Conservation (phyloP, 1,140 invertebrate genomes). For the Aricia agestis region DNA sequence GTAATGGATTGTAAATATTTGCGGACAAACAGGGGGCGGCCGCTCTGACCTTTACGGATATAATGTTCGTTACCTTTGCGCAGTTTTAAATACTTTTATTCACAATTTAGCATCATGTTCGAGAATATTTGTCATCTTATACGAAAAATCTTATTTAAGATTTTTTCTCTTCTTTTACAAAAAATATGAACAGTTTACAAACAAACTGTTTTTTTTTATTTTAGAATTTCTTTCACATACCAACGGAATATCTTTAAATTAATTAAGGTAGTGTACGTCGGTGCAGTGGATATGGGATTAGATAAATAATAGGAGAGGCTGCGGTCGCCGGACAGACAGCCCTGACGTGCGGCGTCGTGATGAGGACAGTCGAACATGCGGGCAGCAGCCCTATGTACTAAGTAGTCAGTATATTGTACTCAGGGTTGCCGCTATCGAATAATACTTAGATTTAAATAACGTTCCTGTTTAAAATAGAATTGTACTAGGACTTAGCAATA, state of each 20-base stretch:
- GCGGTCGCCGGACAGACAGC: neutral
- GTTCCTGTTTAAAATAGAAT: no score
- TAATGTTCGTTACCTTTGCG: constrained; percentile 12
- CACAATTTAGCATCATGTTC: neutral
- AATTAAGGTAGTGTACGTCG: neutral
- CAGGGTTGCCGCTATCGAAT: no score
- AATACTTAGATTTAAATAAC: no score
- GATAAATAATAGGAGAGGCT: constrained; percentile 9
- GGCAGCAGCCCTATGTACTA: neutral
- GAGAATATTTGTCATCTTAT: no score
- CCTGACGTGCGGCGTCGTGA: neutral
- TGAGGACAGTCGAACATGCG: neutral
- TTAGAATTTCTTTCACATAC: no score
- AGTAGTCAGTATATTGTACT: neutral
- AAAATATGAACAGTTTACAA: no score
- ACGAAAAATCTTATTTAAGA: no score
- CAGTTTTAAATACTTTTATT: constrained; percentile 4
- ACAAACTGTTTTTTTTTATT: no score
- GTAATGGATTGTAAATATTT: constrained; percentile 67
- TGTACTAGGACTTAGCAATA: no score
- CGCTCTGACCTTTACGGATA: constrained; percentile 19
- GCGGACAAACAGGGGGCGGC: constrained; percentile 48
- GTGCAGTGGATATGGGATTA: constrained; percentile 1
- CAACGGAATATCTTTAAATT: neutral
- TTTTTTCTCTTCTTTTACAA: no score